Percentiles rank a stretch among this genome's conserved stretches.
phyloP scores from a whole-genome alignment of 2,113 vertebrate species.

The Phaethon lepturus region DNA sequence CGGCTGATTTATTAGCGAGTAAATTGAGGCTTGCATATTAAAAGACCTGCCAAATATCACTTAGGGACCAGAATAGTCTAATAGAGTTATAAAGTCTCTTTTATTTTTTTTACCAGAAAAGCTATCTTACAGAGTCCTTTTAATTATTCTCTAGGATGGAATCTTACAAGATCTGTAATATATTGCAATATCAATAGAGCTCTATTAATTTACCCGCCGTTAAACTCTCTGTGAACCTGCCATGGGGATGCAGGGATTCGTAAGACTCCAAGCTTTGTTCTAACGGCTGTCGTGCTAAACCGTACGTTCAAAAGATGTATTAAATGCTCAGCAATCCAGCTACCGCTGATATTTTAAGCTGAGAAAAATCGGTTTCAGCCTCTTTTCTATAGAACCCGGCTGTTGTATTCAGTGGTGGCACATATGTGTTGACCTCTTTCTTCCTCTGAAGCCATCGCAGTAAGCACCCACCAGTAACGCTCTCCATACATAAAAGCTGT shows the following conservation, averaged over 20 bases:
- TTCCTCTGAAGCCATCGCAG: neutral
- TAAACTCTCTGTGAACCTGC: neutral
- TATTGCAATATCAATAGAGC: neutral
- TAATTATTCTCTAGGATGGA: neutral
- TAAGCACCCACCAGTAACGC: neutral
- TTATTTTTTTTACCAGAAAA: neutral
- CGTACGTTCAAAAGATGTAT: neutral
- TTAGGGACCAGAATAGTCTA: neutral
- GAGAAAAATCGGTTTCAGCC: neutral
- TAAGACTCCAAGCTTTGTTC: neutral
- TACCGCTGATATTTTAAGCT: neutral
- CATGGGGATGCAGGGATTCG: neutral
- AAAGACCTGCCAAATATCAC: neutral
- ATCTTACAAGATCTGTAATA: neutral
- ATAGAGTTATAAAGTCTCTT: neutral
- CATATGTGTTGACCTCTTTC: neutral
- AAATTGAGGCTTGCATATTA: neutral
- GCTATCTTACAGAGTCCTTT: neutral
- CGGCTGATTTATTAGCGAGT: neutral
- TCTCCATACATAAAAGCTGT: neutral
- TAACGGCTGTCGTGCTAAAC: neutral
- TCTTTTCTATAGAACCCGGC: neutral
- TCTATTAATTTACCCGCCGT: neutral
- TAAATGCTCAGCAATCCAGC: neutral
- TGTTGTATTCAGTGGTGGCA: neutral